Evolutionary conservation across 2,113 vertebrate species (phyloP).

Genomic region (Pelecanoides urinatrix): DNA sequence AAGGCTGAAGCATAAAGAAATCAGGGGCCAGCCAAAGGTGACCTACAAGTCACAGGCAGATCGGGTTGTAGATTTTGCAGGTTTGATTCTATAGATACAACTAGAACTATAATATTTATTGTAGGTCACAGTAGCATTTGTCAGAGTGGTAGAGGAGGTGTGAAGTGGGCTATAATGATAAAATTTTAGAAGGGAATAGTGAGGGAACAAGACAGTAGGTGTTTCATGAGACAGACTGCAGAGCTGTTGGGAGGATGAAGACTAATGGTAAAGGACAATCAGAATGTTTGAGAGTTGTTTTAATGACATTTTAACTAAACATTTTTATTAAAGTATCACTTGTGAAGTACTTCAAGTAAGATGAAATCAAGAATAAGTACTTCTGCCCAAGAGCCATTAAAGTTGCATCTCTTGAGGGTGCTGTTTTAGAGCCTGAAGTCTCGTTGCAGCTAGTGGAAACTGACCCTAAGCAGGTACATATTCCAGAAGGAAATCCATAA

Average conservation of each 20-base stretch:
- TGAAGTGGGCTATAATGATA: slow-evolving; percentile 21
- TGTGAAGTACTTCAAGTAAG: background rate
- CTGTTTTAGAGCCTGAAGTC: background rate
- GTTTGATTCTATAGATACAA: background rate
- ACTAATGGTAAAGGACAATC: background rate
- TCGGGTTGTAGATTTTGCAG: background rate
- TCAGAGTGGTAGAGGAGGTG: slow-evolving; percentile 22
- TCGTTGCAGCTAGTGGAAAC: background rate
- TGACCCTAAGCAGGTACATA: background rate
- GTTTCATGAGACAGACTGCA: background rate
- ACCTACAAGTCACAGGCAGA: background rate
- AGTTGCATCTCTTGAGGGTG: background rate
- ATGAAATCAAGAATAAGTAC: background rate
- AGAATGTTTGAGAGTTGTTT: background rate
- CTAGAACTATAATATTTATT: background rate
- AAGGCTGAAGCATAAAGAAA: background rate
- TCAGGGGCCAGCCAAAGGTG: background rate
- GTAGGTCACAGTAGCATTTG: slow-evolving; percentile 2
- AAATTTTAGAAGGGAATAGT: slow-evolving; percentile 12
- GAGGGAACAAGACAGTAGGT: slow-evolving; percentile 27
- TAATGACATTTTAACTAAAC: background rate
- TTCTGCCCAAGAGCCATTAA: background rate
- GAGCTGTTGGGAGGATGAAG: background rate
- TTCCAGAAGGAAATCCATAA: background rate
- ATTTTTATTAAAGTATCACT: background rate